phyloP scores from a whole-genome alignment of 1,140 invertebrate species.

The Hirudo medicinalis region DNA sequence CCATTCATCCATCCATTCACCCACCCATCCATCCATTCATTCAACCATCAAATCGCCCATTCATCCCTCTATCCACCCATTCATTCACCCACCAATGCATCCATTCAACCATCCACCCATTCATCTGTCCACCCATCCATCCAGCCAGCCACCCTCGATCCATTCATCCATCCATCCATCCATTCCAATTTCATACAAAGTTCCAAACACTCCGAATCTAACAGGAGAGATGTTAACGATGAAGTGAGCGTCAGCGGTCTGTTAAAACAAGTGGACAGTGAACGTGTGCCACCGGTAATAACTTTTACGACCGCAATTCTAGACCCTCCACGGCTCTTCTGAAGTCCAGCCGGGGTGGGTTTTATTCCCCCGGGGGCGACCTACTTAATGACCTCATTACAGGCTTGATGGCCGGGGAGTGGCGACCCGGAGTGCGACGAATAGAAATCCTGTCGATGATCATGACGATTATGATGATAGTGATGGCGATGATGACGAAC shows the following conservation, averaged over 20 bases:
- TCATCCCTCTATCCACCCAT: neutral
- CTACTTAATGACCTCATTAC: neutral
- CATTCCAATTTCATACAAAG: no score
- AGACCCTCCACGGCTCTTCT: no score
- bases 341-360: no score
- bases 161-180: no score
- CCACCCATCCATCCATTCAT: neutral
- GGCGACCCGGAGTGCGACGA: conserved; percentile 2
- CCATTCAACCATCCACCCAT: neutral
- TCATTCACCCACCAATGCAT: neutral
- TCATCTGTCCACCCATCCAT: neutral
- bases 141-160: no score
- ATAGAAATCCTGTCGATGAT: conserved; percentile 4
- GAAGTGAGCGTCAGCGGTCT: no score
- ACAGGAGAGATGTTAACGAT: no score
- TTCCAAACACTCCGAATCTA: no score
- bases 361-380: no score
- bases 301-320: neutral
- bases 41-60: no score
- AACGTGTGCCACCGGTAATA: neutral
- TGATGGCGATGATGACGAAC: conserved; percentile 2
- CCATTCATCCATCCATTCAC: neutral
- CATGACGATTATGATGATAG: neutral
- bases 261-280: neutral
- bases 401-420: neutral